Conservation (phyloP, 2,113 vertebrate species). For the Elephas maximus region DNA sequence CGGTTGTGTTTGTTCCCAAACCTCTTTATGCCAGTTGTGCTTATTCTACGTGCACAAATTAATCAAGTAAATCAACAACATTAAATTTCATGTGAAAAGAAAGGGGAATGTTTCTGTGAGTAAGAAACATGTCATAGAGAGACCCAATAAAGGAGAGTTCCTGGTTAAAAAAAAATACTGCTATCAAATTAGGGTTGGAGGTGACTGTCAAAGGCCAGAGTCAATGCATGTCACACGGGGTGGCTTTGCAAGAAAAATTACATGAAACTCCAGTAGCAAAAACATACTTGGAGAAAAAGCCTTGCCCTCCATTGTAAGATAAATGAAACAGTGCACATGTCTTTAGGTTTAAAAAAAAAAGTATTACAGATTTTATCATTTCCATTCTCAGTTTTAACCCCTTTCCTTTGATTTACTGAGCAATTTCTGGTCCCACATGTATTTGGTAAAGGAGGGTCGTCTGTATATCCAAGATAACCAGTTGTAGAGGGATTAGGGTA, state of each 20-base stretch:
- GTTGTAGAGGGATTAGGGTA: neutral
- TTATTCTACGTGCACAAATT: conserved; percentile 9
- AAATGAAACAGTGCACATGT: neutral
- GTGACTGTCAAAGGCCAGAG: neutral
- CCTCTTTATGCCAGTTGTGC: neutral
- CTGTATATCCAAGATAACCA: neutral
- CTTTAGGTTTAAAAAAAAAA: neutral
- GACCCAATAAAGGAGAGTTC: neutral
- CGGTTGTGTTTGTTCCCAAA: neutral
- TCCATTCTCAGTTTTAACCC: neutral
- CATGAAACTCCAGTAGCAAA: neutral
- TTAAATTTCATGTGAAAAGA: conserved; percentile 29
- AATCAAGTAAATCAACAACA: conserved; percentile 22
- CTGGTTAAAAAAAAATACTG: neutral
- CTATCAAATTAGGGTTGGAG: neutral
- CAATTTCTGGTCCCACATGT: neutral
- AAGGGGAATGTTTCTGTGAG: neutral
- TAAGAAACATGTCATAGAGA: neutral
- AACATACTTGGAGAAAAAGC: neutral
- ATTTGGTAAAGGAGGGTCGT: neutral
- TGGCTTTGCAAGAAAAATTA: neutral
- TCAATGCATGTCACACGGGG: neutral
- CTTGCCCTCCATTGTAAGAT: neutral
- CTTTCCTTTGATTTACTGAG: neutral
- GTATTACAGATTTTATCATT: neutral